These are phyloP conservation scores for Cryptus viduatorius DNA, from an alignment of 2,888 invertebrate species.

Conservation along the genomic window DNA sequence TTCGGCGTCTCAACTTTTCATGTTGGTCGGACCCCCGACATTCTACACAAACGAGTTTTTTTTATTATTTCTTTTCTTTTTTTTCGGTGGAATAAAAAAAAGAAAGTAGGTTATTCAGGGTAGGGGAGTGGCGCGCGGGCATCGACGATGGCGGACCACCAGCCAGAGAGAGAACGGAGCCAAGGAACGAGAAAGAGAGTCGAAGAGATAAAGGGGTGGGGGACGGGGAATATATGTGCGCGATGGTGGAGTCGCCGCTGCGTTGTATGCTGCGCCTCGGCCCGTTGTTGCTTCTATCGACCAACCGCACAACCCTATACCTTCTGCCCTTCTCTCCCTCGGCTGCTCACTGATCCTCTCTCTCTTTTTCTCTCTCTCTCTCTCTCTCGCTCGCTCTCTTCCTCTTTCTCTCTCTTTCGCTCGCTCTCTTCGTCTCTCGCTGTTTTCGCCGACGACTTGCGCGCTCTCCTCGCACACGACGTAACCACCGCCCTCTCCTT, in stretches of 20 bases:
- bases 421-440: slow-evolving; percentile 65
- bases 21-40: slow-evolving; percentile 24
- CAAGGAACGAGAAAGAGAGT: slow-evolving; percentile 17
- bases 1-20: slow-evolving; percentile 53
- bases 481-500: slow-evolving; percentile 58
- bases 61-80: background rate
- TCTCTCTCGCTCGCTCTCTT: slow-evolving; percentile 65
- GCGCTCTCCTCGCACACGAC: slow-evolving; percentile 68
- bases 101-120: slow-evolving; percentile 67
- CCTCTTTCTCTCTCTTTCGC: slow-evolving; percentile 66
- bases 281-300: slow-evolving; percentile 72
- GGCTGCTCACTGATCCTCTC: slow-evolving; percentile 59
- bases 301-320: slow-evolving; percentile 72
- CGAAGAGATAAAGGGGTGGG: slow-evolving; percentile 38
- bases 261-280: slow-evolving; percentile 64
- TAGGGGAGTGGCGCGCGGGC: slow-evolving; percentile 64
- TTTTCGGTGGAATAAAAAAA: slow-evolving; percentile 11
- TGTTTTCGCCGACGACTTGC: slow-evolving; percentile 65
- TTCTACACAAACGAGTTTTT: slow-evolving; percentile 62
- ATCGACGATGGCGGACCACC: slow-evolving; percentile 56
- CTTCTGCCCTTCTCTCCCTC: slow-evolving; percentile 68
- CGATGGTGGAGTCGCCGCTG: slow-evolving; percentile 32
- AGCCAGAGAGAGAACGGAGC: slow-evolving; percentile 9
- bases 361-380: slow-evolving; percentile 68
- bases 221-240: slow-evolving; percentile 44